Base-by-base conservation (phyloP, 2,113 vertebrate genomes). In the Eulacestoma nigropectus region DNA sequence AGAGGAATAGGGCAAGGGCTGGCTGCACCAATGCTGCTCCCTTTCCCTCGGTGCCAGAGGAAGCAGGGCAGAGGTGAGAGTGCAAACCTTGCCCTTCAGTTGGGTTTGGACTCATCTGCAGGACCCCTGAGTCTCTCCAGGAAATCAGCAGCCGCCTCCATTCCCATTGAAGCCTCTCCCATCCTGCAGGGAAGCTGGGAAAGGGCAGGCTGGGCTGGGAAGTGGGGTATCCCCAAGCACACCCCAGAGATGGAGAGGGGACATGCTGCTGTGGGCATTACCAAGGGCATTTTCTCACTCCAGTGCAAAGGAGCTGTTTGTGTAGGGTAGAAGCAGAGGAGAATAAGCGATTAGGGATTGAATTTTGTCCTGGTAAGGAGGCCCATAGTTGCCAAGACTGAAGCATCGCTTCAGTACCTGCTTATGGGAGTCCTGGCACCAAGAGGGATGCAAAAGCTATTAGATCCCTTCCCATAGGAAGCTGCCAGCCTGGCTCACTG, bases 261-360 rank as follows among this genome's bases (percentile, higher is more conserved):
- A n/a, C 7, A 1, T 0, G 6, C 20, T 64, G 42, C 80, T n/a
- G 7, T 10, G 41, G 32, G 8, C 7, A 10, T 49, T 50, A 19
- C 1, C 0, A 2, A 69, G 72, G 10, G 29, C 29, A 1, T 62
- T n/a, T 47, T 13, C 42, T 81, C 8, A 1, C 52, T 55, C 25
- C 53, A 12, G 1, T 9, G 50, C 35, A 4, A 4, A 1, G 5
- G 67, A 56, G n/a, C 55, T n/a, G 42, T 67, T 62, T 23, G 46
- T 3, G 0, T 7, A 26, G 29, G 50, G 6, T 5, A 49, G 37
- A 22, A 19, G 18, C 29, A 55, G 42, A 86, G 46, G 39, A 62
- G 46, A 69, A 49, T 25, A 19, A 26, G n/a, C 5, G 7, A 4
- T 47, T 65, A 53, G 10, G 65, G 27, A 26, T 3, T 32, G 50